phyloP scores from a whole-genome alignment of 2,888 invertebrate species.

The Tethea ocularis region DNA sequence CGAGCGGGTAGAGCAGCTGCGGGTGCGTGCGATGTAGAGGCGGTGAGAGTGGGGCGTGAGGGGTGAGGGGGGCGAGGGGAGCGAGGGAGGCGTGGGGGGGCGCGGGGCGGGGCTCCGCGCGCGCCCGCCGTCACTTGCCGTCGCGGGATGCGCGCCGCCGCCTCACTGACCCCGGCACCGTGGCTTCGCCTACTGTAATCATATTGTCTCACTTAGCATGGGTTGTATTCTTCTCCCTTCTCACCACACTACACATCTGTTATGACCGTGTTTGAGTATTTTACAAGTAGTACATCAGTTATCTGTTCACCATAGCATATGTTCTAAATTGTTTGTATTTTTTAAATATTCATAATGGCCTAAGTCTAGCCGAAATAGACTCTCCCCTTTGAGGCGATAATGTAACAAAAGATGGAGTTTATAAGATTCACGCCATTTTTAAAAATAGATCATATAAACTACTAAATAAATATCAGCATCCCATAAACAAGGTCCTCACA shows the following conservation, averaged over 20 bases:
- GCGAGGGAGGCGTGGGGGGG: constrained; percentile 25
- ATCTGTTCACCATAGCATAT: neutral
- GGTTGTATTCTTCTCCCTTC: no score
- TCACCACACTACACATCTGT: no score
- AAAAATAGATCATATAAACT: no score
- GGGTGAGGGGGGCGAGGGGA: constrained; percentile 19
- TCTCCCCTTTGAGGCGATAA: no score
- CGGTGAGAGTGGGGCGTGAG: constrained; percentile 17
- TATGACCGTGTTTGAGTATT: no score
- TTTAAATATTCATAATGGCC: no score
- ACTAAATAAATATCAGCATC: no score
- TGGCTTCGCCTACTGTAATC: constrained; percentile 64
- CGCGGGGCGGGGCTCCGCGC: constrained; percentile 78
- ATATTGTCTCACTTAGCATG: constrained; percentile 14
- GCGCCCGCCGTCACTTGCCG: constrained; percentile 89
- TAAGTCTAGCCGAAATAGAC: no score
- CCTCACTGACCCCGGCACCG: constrained; percentile 62
- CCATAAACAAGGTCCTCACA: no score
- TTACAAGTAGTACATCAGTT: neutral
- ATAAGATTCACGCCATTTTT: no score
- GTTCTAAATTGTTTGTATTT: no score
- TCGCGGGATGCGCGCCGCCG: constrained; percentile 88
- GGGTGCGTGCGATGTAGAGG: constrained; percentile 22
- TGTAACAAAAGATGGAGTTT: no score
- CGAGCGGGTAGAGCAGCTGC: constrained; percentile 40